These are phyloP conservation scores for Aporophyla lueneburgensis DNA, from an alignment of 2,888 invertebrate species.

Conservation along the genomic window DNA sequence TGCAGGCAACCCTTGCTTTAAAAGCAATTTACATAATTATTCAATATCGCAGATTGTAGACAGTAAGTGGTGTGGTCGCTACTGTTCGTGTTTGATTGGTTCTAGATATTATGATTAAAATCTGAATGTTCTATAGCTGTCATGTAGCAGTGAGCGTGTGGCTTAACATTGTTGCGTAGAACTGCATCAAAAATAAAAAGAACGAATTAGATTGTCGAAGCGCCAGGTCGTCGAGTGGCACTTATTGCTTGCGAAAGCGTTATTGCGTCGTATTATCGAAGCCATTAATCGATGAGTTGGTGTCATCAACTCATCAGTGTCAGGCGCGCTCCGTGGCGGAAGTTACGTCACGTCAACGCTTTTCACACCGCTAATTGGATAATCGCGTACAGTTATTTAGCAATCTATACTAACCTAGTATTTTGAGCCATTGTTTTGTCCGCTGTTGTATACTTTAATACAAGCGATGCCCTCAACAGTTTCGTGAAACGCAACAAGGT, in stretches of 20 bases:
- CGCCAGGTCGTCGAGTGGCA: slow-evolving; percentile 44
- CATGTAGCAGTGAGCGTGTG: slow-evolving; percentile 9
- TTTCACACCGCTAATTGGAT: slow-evolving; percentile 73
- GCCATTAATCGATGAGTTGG: slow-evolving; percentile 72
- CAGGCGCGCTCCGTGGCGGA: slow-evolving; percentile 52
- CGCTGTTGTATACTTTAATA: slow-evolving; percentile 56
- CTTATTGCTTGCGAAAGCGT: slow-evolving; percentile 59
- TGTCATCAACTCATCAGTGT: slow-evolving; percentile 63
- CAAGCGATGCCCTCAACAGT: slow-evolving; percentile 22
- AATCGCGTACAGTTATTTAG: slow-evolving; percentile 68
- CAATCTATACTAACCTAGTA: slow-evolving; percentile 61
- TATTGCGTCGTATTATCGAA: slow-evolving; percentile 73
- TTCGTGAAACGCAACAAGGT: slow-evolving; percentile 55
- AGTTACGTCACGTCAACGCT: slow-evolving; percentile 65
- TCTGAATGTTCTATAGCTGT: slow-evolving; percentile 10
- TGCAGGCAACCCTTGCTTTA: slow-evolving; percentile 27
- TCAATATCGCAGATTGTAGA: slow-evolving; percentile 48
- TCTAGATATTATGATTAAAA: slow-evolving; percentile 44
- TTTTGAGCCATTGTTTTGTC: slow-evolving; percentile 65
- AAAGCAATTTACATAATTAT: slow-evolving; percentile 54
- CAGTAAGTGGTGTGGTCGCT: slow-evolving; percentile 52
- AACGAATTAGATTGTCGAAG: slow-evolving; percentile 43
- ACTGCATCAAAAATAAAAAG: slow-evolving; percentile 33
- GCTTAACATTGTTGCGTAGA: slow-evolving; percentile 5
- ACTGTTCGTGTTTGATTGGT: slow-evolving; percentile 47